phyloP scores from a whole-genome alignment of 1,140 invertebrate genomes.

The Druon quercuslanigerum region DNA sequence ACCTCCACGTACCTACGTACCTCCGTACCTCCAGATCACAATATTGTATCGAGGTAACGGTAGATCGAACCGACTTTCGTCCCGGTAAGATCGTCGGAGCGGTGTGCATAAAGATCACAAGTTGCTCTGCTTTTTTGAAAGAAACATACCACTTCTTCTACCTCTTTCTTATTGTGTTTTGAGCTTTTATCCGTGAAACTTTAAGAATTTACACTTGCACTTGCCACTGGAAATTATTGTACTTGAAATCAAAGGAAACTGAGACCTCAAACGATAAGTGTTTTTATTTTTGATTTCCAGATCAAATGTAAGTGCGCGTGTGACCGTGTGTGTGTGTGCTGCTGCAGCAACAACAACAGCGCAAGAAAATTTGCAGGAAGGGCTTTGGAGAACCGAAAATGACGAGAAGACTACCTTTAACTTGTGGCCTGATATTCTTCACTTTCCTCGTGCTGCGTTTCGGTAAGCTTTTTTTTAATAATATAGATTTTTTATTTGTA shows the following conservation, averaged over 20 bases:
- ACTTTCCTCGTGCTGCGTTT: conserved; percentile 54
- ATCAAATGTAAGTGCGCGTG: conserved; percentile 69
- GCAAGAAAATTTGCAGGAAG: conserved; percentile 45
- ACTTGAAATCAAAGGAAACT: neutral
- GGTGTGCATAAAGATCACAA: neutral
- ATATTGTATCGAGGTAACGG: conserved; percentile 23
- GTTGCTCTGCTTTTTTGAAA: conserved; percentile 42
- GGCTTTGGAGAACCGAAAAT: conserved; percentile 61
- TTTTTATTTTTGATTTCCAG: conserved; percentile 61
- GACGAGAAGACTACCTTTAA: conserved; percentile 56
- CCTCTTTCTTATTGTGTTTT: too few species aligned
- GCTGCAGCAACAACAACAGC: conserved; percentile 42
- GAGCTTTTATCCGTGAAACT: too few species aligned
- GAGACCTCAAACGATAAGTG: neutral
- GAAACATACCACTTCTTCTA: too few species aligned
- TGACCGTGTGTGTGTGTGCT: conserved; percentile 59
- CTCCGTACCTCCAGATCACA: conserved; percentile 14
- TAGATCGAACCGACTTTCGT: conserved; percentile 7
- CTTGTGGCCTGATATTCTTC: conserved; percentile 63
- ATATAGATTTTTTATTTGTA: neutral
- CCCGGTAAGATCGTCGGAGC: conserved; percentile 21
- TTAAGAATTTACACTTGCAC: too few species aligned
- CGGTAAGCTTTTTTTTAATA: conserved; percentile 55
- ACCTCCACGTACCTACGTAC: neutral
- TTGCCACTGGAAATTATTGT: too few species aligned